A percentile compares a stretch with the other conserved stretches of the same genome.
Conservation (phyloP, 2,113 vertebrate species). For the Pomatostomus ruficeps region DNA sequence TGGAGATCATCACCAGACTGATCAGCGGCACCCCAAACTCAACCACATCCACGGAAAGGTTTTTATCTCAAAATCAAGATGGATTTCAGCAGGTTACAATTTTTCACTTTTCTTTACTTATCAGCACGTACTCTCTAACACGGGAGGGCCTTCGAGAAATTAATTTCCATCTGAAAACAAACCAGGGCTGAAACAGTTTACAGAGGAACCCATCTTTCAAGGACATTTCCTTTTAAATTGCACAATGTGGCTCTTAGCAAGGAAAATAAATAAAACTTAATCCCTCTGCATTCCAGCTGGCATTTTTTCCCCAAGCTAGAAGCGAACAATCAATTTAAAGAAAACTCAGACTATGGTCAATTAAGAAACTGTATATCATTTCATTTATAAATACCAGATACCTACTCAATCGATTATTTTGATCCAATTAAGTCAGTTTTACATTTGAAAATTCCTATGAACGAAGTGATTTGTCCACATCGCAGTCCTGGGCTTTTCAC, state of each 20-base stretch:
- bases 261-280: conserved; percentile 59
- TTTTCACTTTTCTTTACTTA: conserved; percentile 8
- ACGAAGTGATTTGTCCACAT: not conserved
- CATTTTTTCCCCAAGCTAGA: conserved; percentile 50
- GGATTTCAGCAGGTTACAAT: not conserved
- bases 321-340: conserved; percentile 2
- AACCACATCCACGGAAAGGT: not conserved
- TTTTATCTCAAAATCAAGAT: not conserved
- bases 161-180: conserved; percentile 45
- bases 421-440: not conserved
- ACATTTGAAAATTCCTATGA: not conserved
- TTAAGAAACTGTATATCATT: not conserved
- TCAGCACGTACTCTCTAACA: not conserved
- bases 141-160: not conserved
- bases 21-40: not conserved
- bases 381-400: conserved; percentile 40
- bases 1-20: not conserved
- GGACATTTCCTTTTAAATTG: conserved; percentile 47
- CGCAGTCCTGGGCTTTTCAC: not conserved
- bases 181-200: conserved; percentile 45
- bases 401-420: conserved; percentile 18
- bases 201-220: conserved; percentile 34
- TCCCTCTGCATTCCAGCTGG: conserved; percentile 55
- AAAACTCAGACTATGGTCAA: not conserved
- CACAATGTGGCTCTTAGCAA: conserved; percentile 40